Evolutionary conservation across 2,888 invertebrate genomes (phyloP), one percentile per base, ranked within the genome.

Genomic region (Diabrotica balteata): DNA sequence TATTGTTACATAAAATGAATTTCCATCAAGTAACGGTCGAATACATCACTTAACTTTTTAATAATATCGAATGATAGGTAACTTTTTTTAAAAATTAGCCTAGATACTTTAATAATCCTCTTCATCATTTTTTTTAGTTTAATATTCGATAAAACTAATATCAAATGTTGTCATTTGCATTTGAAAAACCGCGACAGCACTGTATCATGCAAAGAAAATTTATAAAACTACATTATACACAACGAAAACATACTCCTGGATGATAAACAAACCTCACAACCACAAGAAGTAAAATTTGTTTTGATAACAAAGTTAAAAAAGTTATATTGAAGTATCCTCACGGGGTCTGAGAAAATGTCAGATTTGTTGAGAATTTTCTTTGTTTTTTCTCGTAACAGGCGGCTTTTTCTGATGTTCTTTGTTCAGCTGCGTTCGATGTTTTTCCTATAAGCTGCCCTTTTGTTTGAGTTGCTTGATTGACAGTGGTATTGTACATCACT

Each of bases 381-480:
- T 52, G 52, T 61, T 61, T 60, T 51, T 17, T 52, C 52, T 44
- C 8, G 42, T 43, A 45, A 51, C 53, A 8, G 46, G 53, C 46
- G 53, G 43, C 57, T 61, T 61, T 61, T 53, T 51, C 52, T 53
- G 60, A 57, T 45, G 44, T 57, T 57, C 45, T 57, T 57, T 45
- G 55, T 44, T 44, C 55, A 44, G 55, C 46, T 61, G 61, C 61
- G n/a, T 60, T 60, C 52, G 60, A 52, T 44, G 60, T 60, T 60
- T 60, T 60, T 60, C 59, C 54, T 54, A 54, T 54, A 54, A 54
- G 54, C 43, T 54, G 42, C n/a, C n/a, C 61, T 61, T 57, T 61
- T 61, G 61, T 61, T 46, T 32, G 61, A 32, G 53, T 46, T 7
- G 17, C 22, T 22, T 61, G 61, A 61, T 61, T 61, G 61, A 61